phyloP scores from a whole-genome alignment of 2,888 invertebrate species.

The Tetragnatha montana region DNA sequence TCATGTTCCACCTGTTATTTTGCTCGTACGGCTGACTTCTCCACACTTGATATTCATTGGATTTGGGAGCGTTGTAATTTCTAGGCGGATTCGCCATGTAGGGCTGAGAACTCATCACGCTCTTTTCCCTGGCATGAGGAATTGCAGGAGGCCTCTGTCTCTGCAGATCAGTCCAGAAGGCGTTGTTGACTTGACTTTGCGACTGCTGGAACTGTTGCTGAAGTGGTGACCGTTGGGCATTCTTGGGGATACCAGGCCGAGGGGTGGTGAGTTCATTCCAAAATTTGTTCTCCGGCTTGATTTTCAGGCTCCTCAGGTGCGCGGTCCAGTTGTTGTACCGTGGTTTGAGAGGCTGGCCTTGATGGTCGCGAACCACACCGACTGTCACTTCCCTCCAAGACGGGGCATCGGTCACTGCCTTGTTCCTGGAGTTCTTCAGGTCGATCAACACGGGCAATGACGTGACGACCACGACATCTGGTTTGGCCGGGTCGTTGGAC shows the following conservation, averaged over 20 bases:
- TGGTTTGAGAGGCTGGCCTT: slow-evolving; percentile 66
- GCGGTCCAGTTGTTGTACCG: slow-evolving; percentile 68
- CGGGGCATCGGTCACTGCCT: slow-evolving; percentile 49
- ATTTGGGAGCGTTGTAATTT: slow-evolving; percentile 31
- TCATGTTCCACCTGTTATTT: slow-evolving; percentile 41
- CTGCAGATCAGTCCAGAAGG: slow-evolving; percentile 59
- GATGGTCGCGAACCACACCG: slow-evolving; percentile 65
- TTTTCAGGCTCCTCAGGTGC: slow-evolving; percentile 59
- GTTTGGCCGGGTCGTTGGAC: slow-evolving; percentile 42
- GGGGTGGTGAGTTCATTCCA: slow-evolving; percentile 64
- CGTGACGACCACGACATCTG: slow-evolving; percentile 62
- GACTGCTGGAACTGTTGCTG: slow-evolving; percentile 53
- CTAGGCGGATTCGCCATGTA: slow-evolving; percentile 55
- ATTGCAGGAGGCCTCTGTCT: slow-evolving; percentile 30
- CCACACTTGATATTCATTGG: slow-evolving; percentile 41
- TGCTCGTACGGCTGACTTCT: slow-evolving; percentile 19
- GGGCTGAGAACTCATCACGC: neutral
- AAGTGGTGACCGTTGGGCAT: neutral
- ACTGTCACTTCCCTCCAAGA: slow-evolving; percentile 67
- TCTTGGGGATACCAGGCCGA: slow-evolving; percentile 17
- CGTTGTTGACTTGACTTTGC: slow-evolving; percentile 57
- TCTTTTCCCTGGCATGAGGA: slow-evolving; percentile 10
- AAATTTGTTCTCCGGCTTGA: slow-evolving; percentile 47
- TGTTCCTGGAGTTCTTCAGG: slow-evolving; percentile 43
- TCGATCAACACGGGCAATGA: slow-evolving; percentile 62